Percentiles rank a stretch among this genome's conserved stretches.
These are phyloP conservation scores for Lagopus muta DNA, from an alignment of 2,113 vertebrate species.

Conservation along the genomic window DNA sequence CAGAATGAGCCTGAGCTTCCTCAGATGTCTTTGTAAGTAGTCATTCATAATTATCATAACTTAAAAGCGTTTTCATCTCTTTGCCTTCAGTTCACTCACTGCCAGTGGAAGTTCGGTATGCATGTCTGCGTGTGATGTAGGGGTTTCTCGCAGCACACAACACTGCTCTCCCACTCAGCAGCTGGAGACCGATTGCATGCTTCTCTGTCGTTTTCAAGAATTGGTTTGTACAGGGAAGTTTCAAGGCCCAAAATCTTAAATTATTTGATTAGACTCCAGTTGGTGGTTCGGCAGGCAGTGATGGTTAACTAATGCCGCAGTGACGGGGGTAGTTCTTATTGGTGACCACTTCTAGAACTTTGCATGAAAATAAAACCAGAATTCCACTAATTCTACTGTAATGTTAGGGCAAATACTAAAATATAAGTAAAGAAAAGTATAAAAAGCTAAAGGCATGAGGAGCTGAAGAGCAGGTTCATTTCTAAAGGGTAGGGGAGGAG, in stretches of 20 bases:
- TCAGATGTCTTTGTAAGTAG: neutral
- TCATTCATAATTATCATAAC: neutral
- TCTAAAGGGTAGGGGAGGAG: neutral
- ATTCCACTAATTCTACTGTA: neutral
- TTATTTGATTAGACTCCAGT: conserved; percentile 1
- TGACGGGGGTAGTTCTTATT: neutral
- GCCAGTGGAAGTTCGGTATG: conserved; percentile 11
- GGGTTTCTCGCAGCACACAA: neutral
- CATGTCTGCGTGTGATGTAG: neutral
- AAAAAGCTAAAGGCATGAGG: conserved; percentile 28
- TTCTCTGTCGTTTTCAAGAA: neutral
- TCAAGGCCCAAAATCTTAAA: neutral
- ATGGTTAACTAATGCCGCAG: neutral
- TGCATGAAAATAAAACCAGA: neutral
- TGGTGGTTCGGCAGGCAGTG: neutral
- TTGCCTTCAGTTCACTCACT: conserved; percentile 13
- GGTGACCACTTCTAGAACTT: neutral
- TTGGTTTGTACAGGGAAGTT: conserved; percentile 20
- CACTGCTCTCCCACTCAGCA: conserved; percentile 24
- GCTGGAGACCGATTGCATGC: conserved; percentile 5
- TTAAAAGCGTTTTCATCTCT: neutral
- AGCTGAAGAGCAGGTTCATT: conserved; percentile 12
- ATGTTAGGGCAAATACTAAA: neutral
- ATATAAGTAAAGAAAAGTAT: neutral
- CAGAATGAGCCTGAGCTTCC: neutral